Base-by-base conservation (phyloP, 2,797 vertebrate species). In the Enteromius treurensis region DNA sequence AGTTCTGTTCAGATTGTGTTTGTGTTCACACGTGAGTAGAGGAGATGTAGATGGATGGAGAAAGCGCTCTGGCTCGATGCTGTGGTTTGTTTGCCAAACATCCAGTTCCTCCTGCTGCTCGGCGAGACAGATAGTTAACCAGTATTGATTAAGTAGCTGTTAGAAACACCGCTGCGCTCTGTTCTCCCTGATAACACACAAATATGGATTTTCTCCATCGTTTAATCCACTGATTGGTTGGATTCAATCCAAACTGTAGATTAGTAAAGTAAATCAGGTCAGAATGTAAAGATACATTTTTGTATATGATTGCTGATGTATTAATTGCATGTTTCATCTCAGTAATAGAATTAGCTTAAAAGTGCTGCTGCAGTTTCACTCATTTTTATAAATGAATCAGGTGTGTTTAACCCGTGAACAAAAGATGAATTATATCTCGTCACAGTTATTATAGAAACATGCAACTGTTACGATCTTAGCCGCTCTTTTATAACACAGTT, bases 101-200 rank as follows among this genome's bases (percentile, higher is more conserved):
- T 23, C 9, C n/a, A 58, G 55, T 11, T 58, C 55, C 34, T 67
- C 64, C 65, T 21, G 4, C 32, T 40, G 65, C 65, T 67, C 19
- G 8, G 34, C 34, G 34, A n/a, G 65, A 68, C 34, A 11, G 65
- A 40, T 34, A 9, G 65, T 68, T 68, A 68, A 68, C 34, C 34
- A 68, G 65, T 68, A 68, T 68, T 68, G 65, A 68, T 68, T n/a
- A 68, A 68, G 34, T 0, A 68, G 37, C 65, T 68, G 65, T 40
- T 40, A 6, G 65, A 68, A 68, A 40, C 19, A 40, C 19, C 32
- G 5, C 19, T 68, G 65, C 37, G 8, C 17, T 65, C 64, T 65
- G 64, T 10, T 68, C 34, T 68, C 10, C 34, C 34, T 2, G 65
- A 68, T 68, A 68, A 68, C 65, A 68, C 17, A 37, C 32, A 40